These are phyloP conservation scores for Formica selysi DNA, from an alignment of 1,140 invertebrate genomes.

Conservation along the genomic window DNA sequence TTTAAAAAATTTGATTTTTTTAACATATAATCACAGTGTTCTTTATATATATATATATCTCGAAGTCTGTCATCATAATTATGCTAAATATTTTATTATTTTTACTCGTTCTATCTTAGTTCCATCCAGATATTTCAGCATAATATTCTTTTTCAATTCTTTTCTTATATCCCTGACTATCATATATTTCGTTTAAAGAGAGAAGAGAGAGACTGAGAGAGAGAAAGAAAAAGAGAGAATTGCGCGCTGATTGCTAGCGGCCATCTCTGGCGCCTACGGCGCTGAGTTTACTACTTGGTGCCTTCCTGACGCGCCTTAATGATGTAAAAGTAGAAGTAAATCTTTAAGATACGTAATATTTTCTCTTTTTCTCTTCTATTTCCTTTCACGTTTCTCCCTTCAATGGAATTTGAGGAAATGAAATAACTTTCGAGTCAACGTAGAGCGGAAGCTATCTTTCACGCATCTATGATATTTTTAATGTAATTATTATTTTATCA, in stretches of 20 bases:
- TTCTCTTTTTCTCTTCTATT: neutral
- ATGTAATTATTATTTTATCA: neutral
- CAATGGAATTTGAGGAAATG: neutral
- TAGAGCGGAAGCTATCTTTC: neutral
- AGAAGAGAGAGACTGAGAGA: no score
- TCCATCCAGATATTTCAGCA: no score
- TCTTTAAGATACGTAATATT: neutral
- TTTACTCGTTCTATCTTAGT: no score
- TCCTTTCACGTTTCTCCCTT: neutral
- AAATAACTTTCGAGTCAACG: neutral
- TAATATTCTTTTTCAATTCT: no score
- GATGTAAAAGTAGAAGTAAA: slow-evolving; percentile 7
- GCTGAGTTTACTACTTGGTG: slow-evolving; percentile 66
- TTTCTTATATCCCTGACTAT: no score
- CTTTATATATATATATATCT: no score
- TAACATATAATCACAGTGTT: no score
- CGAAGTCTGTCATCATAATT: no score
- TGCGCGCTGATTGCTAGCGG: slow-evolving; percentile 72
- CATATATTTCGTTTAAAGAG: no score
- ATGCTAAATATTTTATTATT: no score
- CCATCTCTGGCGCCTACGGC: slow-evolving; percentile 35
- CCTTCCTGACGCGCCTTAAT: slow-evolving; percentile 55
- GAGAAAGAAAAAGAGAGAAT: neutral
- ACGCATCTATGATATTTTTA: neutral
- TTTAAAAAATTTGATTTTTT: no score